These are phyloP conservation scores for Cetoscarus ocellatus DNA, from an alignment of 2,797 vertebrate species.

Conservation along the genomic window DNA sequence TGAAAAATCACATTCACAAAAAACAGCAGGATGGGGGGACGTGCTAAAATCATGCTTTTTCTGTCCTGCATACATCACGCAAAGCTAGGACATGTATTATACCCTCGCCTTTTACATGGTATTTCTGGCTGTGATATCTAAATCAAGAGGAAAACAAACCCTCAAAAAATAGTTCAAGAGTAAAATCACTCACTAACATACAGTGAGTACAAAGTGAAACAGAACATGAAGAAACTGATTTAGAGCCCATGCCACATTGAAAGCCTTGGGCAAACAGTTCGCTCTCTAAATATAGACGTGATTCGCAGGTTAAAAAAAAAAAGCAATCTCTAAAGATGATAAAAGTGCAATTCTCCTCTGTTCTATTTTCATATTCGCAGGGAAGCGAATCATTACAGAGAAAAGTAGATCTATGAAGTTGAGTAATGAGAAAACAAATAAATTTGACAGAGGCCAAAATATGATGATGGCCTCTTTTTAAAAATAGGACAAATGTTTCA, in stretches of 20 bases:
- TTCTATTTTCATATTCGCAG: constrained; percentile 73
- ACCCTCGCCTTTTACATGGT: no score
- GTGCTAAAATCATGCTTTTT: no score
- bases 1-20: no score
- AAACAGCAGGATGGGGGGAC: no score
- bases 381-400: constrained; percentile 47
- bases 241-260: constrained; percentile 52
- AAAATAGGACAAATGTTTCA: constrained; percentile 61
- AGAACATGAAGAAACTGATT: constrained; percentile 38
- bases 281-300: constrained; percentile 75
- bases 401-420: constrained; percentile 39
- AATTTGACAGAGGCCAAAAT: constrained; percentile 59
- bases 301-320: constrained; percentile 66
- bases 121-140: constrained; percentile 6
- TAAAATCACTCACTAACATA: constrained; percentile 16
- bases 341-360: constrained; percentile 61
- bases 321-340: constrained; percentile 67
- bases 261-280: constrained; percentile 53
- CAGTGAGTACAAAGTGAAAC: constrained; percentile 13
- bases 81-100: no score
- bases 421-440: constrained; percentile 71
- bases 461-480: constrained; percentile 48
- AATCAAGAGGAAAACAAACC: constrained; percentile 17
- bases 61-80: no score
- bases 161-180: constrained; percentile 34